phyloP scores from a whole-genome alignment of 37 sponge, comb jelly and placozoan genomes.

The Ianthella basta region DNA sequence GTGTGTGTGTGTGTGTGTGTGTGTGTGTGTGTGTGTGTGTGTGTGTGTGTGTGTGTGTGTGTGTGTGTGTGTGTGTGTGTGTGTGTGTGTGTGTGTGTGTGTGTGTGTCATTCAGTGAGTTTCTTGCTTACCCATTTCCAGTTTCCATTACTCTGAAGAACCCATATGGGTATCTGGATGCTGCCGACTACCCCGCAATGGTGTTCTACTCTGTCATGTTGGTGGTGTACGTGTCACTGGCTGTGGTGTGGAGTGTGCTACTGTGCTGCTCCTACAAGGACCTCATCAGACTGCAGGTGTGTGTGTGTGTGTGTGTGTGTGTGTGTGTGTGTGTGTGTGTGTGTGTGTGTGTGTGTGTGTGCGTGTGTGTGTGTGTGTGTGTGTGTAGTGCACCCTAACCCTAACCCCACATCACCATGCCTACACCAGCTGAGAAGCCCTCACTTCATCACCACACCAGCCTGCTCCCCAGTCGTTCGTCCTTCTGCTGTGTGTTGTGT shows the following conservation, averaged over 20 bases:
- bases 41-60: not conserved
- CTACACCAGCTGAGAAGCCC: no score
- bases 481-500: no score
- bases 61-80: not conserved
- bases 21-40: no score
- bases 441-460: no score
- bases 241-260: constrained; percentile 48
- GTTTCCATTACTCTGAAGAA: constrained; percentile 42
- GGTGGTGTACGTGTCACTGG: constrained; percentile 59
- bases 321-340: constrained; percentile 16
- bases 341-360: constrained; percentile 32
- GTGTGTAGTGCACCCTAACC: no score
- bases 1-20: no score
- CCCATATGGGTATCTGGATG: constrained; percentile 66
- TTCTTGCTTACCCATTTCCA: no score
- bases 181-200: constrained; percentile 75
- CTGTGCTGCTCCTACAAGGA: constrained; percentile 68
- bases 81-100: not conserved
- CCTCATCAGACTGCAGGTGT: constrained; percentile 37
- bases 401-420: no score
- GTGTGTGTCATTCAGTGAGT: no score
- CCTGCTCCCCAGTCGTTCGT: no score
- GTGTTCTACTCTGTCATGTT: constrained; percentile 73
- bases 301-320: constrained; percentile 21
- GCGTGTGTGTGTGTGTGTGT: no score